Conservation (phyloP, 2,797 vertebrate genomes). For the Sebastes kiyomatsui region DNA sequence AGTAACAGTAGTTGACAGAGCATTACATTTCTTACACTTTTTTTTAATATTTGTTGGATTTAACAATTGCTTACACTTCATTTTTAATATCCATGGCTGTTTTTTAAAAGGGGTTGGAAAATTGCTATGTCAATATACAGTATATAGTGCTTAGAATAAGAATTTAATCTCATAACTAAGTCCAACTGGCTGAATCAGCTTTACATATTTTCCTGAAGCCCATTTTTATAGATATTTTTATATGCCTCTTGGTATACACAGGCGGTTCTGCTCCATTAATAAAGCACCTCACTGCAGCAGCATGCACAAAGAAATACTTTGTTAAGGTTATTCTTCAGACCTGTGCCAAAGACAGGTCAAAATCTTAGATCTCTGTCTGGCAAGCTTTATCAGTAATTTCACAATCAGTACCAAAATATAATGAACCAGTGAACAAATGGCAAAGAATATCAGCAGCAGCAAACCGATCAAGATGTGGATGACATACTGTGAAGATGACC, state of each 20-base stretch:
- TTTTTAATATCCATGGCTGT: slow-evolving; percentile 7
- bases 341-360: not conserved
- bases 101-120: not conserved
- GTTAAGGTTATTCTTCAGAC: not conserved
- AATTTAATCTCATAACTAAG: not conserved
- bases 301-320: not conserved
- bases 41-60: not conserved
- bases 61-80: not conserved
- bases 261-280: not conserved
- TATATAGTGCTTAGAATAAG: not conserved
- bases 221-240: not conserved
- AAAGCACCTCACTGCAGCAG: not conserved
- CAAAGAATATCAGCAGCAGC: too few species aligned
- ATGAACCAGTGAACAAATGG: not conserved
- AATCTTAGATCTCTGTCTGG: not conserved
- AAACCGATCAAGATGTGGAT: not conserved
- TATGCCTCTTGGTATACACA: not conserved
- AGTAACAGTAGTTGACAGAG: slow-evolving; percentile 38
- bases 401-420: not conserved
- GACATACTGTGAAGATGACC: not conserved
- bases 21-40: slow-evolving; percentile 19
- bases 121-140: not conserved
- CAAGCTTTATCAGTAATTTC: not conserved
- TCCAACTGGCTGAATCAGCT: not conserved
- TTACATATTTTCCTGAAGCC: not conserved